Evolutionary conservation across 2,113 vertebrate genomes (phyloP).

Genomic region (Cinclus cinclus): DNA sequence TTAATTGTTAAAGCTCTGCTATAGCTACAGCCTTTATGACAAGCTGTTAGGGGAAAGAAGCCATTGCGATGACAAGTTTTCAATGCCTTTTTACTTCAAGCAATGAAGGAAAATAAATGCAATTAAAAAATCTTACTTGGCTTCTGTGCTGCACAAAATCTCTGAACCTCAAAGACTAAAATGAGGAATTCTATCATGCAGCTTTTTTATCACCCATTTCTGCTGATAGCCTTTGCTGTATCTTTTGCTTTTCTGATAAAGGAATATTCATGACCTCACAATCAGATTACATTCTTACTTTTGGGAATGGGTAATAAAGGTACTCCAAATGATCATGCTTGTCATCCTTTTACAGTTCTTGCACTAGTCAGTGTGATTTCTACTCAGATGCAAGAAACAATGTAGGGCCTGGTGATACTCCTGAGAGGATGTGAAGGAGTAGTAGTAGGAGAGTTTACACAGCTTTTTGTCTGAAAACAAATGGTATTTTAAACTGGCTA

Average conservation of each 20-base stretch:
- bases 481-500: background rate
- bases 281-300: background rate
- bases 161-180: background rate
- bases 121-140: background rate
- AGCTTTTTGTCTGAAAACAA: background rate
- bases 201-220: background rate
- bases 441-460: background rate
- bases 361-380: background rate
- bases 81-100: background rate
- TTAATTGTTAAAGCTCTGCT: background rate
- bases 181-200: background rate
- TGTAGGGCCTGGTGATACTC: background rate
- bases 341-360: background rate
- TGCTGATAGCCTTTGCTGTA: background rate
- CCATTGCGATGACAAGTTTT: background rate
- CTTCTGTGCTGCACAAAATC: background rate
- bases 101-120: background rate
- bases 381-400: background rate
- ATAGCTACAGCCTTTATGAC: background rate
- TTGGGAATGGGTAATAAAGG: background rate
- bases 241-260: background rate
- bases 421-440: background rate
- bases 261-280: background rate
- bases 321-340: background rate
- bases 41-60: background rate